Evolutionary conservation across 2,797 vertebrate species (phyloP), one percentile per base, ranked within the genome.

Genomic region (Melanogrammus aeglefinus): DNA sequence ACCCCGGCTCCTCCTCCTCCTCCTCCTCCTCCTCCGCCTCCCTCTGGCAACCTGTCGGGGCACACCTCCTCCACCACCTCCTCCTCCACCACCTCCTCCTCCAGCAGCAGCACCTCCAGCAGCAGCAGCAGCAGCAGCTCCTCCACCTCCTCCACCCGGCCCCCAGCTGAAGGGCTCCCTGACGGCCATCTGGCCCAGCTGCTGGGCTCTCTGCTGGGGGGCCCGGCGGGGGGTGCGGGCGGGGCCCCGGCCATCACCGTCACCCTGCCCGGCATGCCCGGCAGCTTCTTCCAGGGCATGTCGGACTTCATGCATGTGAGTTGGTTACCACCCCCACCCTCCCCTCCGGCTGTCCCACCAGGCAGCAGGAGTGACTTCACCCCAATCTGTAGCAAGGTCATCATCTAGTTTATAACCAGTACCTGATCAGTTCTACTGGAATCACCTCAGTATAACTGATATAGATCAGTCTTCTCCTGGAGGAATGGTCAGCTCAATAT

Each of bases 201-300:
- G 1, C 84, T 96, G 83, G 92, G 94, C 71, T 95, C 94, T 33
- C 83, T 96, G 38, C 85, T 96, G 63, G 95, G 94, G 2, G 91
- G 90, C 80, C 73, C 85, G 66, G 57, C 21, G 21, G 57, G 57
- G 57, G 89, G 91, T 2, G 90, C 88, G 6, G 80, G 72, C 0
- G 76, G 84, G 8, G 73, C 90, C 77, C 95, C 95, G 2, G 95
- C 95, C 74, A 95, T 96, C 83, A 95, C 95, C 0, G 94, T 96
- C 86, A 95, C 95, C 0, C 88, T 96, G 87, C 95, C 96, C 0
- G 95, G 95, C 0, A 91, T 94, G 9, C 95, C 95, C 0, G 87
- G 93, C 21, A 63, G 57, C 29, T 94, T 97, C 80, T 93, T 97
- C 75, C 96, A 96, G 82, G 93, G 92, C 83, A 85, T 96, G 90